These are phyloP conservation scores for Limonius californicus DNA, from an alignment of 1,140 invertebrate genomes.

Conservation along the genomic window DNA sequence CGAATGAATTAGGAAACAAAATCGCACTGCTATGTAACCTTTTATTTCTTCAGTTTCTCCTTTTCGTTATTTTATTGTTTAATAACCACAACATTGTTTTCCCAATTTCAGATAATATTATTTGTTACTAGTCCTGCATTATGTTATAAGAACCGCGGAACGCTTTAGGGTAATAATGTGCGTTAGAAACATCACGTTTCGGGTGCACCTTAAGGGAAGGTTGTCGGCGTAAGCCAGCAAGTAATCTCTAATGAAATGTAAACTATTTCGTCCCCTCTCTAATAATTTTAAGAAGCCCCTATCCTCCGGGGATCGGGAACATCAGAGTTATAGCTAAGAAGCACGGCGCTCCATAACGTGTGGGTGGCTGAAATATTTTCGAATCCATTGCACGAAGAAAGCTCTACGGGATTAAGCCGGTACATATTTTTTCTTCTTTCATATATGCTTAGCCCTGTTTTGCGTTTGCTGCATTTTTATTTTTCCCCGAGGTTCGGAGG, in stretches of 20 bases:
- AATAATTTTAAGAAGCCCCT: not conserved
- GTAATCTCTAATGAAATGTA: slow-evolving; percentile 1
- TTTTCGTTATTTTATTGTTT: too few relatives aligned
- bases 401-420: not conserved
- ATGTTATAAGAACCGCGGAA: too few relatives aligned
- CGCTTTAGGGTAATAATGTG: too few relatives aligned
- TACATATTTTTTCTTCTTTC: not conserved
- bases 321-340: not conserved
- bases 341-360: too few relatives aligned
- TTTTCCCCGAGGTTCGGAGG: not conserved
- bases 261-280: not conserved
- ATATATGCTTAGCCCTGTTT: not conserved
- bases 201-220: too few relatives aligned
- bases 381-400: not conserved
- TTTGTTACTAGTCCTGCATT: too few relatives aligned
- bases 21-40: too few relatives aligned
- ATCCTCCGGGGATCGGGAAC: not conserved
- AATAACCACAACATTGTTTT: too few relatives aligned
- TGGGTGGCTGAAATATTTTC: not conserved
- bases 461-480: not conserved
- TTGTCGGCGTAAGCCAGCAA: not conserved
- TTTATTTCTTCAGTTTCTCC: too few relatives aligned
- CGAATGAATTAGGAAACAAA: too few relatives aligned
- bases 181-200: too few relatives aligned
- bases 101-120: too few relatives aligned